Evolutionary conservation across 2,888 invertebrate genomes (phyloP).

Genomic region (Agrilus cyanescens): DNA sequence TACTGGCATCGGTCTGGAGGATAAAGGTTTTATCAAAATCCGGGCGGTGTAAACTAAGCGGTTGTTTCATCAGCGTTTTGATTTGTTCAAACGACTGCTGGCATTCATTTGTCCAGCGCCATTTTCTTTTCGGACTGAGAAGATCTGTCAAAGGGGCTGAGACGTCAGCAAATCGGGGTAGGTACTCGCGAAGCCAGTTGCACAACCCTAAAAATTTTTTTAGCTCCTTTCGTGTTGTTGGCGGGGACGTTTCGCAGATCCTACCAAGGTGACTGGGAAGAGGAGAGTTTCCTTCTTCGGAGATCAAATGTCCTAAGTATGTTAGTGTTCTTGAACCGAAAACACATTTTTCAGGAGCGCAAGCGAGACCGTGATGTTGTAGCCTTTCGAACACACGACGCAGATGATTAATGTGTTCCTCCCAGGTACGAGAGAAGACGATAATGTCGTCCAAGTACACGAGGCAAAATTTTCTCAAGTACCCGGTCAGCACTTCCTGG

Average conservation of each 20-base stretch:
- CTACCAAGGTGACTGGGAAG: conserved; percentile 8
- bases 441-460: conserved; percentile 25
- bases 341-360: conserved; percentile 11
- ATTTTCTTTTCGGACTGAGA: conserved; percentile 3
- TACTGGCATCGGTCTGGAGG: conserved; percentile 18
- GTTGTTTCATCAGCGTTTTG: conserved; percentile 10
- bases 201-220: conserved; percentile 16
- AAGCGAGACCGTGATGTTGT: conserved; percentile 9
- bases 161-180: conserved; percentile 14
- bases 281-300: conserved; percentile 8
- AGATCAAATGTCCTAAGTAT: conserved; percentile 12
- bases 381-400: conserved; percentile 12
- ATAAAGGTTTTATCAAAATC: conserved; percentile 10
- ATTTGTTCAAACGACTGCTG: conserved; percentile 9
- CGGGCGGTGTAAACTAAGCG: conserved; percentile 14
- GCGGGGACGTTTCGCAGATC: conserved; percentile 1
- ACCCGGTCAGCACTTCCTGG: conserved; percentile 14
- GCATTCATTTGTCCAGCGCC: conserved; percentile 10
- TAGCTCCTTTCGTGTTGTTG: conserved; percentile 10
- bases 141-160: conserved; percentile 17
- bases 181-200: conserved; percentile 19
- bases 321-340: conserved; percentile 8
- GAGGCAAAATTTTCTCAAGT: conserved; percentile 12
- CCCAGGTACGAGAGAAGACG: conserved; percentile 6
- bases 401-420: conserved; percentile 15